phyloP scores from a whole-genome alignment of 2,113 vertebrate genomes.

The Heloderma charlesbogerti region DNA sequence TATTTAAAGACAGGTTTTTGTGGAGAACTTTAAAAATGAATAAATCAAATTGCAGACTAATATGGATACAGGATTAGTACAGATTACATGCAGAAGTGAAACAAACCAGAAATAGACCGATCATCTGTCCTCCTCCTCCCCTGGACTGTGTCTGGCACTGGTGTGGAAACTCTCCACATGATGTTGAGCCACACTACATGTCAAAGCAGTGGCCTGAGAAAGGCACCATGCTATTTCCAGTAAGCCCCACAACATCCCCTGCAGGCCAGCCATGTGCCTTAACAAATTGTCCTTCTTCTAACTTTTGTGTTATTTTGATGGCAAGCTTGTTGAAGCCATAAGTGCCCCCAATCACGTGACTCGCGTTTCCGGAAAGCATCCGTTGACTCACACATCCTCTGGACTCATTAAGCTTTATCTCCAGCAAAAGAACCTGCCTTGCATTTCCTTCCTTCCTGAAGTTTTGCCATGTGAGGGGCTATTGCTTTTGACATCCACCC shows the following conservation, averaged over 20 bases:
- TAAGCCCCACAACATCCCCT: neutral
- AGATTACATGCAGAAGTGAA: neutral
- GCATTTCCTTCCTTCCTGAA: conserved; percentile 29
- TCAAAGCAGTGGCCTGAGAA: neutral
- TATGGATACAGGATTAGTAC: neutral
- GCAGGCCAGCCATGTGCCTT: neutral
- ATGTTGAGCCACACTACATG: neutral
- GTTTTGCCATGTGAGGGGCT: neutral
- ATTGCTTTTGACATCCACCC: conserved; percentile 3
- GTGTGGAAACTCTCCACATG: neutral
- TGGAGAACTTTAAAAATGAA: neutral
- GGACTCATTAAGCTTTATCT: conserved; percentile 51
- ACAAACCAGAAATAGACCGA: neutral
- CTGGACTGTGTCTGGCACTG: neutral
- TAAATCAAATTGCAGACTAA: neutral
- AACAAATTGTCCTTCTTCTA: neutral
- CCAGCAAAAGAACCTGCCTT: conserved; percentile 27
- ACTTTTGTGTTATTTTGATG: neutral
- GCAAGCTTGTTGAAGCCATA: neutral
- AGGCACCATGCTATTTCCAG: neutral
- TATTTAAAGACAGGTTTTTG: neutral
- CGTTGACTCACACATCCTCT: conserved; percentile 21
- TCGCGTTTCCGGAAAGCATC: conserved; percentile 12
- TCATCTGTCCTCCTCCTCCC: too few relatives aligned
- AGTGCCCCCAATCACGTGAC: neutral